These are phyloP conservation scores for Phocoena sinus DNA, from an alignment of 2,113 vertebrate species.

Conservation along the genomic window DNA sequence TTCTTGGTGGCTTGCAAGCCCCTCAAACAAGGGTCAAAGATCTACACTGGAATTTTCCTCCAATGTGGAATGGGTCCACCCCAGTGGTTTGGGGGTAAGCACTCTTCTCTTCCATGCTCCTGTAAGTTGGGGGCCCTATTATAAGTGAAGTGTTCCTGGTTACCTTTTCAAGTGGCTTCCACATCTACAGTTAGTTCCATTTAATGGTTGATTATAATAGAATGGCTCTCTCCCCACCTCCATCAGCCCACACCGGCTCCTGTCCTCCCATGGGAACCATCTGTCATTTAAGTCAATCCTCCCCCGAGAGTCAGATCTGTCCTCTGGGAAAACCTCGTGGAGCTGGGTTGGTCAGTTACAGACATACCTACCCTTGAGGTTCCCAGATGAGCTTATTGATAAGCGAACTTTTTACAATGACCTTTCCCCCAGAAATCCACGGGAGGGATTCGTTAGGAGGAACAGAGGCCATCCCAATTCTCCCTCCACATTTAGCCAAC, in stretches of 20 bases:
- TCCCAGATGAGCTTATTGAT: not conserved
- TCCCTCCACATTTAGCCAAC: not conserved
- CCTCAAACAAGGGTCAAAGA: not conserved
- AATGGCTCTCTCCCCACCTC: not conserved
- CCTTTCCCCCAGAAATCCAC: not conserved
- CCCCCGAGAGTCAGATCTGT: not conserved
- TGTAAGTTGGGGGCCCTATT: fast-evolving
- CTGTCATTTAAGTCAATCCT: not conserved
- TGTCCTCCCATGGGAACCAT: not conserved
- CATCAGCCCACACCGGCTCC: not conserved
- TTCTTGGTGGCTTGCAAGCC: not conserved
- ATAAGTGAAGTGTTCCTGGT: not conserved
- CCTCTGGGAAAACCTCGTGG: not conserved
- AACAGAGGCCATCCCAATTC: too few species aligned
- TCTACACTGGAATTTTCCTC: too few species aligned
- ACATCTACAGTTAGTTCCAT: not conserved
- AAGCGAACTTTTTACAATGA: not conserved
- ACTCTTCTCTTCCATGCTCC: not conserved
- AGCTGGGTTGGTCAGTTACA: not conserved
- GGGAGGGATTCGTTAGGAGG: not conserved
- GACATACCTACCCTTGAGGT: not conserved
- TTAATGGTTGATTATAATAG: not conserved
- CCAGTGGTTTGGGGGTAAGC: too few species aligned
- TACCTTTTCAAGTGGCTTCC: fast-evolving
- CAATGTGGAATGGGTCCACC: fast-evolving